Percentiles rank a stretch among this genome's conserved stretches.
Conservation (phyloP, 1,140 invertebrate genomes). For the Aphidius ervi region DNA sequence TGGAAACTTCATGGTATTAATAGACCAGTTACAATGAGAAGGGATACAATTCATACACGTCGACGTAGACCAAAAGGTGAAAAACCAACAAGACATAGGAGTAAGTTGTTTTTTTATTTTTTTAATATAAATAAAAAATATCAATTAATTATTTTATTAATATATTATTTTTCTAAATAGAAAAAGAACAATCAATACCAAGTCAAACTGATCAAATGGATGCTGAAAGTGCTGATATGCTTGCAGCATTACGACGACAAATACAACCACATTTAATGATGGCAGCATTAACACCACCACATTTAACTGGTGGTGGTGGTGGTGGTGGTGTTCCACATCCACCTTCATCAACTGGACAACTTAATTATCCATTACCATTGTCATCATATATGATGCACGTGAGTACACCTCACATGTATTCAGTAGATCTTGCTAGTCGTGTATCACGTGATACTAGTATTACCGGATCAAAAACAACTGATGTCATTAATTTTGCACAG, state of each 20-base stretch:
- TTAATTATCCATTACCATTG: constrained; percentile 45
- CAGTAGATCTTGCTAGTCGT: constrained; percentile 29
- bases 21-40: constrained; percentile 89
- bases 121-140: not conserved
- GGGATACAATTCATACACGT: constrained; percentile 94
- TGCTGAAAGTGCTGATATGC: constrained; percentile 58
- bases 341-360: constrained; percentile 30
- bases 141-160: constrained; percentile 4
- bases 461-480: constrained; percentile 19
- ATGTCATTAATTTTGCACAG: constrained; percentile 29
- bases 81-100: constrained; percentile 50
- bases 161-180: constrained; percentile 24
- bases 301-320: constrained; percentile 33
- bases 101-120: constrained; percentile 30
- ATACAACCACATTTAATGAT: constrained; percentile 64
- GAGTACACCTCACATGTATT: constrained; percentile 34
- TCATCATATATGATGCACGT: constrained; percentile 49
- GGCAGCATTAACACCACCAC: constrained; percentile 49
- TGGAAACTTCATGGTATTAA: constrained; percentile 89
- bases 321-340: constrained; percentile 20
- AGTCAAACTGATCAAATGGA: constrained; percentile 45
- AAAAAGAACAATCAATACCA: constrained; percentile 43
- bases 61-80: constrained; percentile 80
- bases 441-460: constrained; percentile 17
- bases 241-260: constrained; percentile 60